Percentiles rank a stretch among this genome's conserved stretches.
These are phyloP conservation scores for Sturnira hondurensis DNA, from an alignment of 2,113 vertebrate genomes.

Conservation along the genomic window DNA sequence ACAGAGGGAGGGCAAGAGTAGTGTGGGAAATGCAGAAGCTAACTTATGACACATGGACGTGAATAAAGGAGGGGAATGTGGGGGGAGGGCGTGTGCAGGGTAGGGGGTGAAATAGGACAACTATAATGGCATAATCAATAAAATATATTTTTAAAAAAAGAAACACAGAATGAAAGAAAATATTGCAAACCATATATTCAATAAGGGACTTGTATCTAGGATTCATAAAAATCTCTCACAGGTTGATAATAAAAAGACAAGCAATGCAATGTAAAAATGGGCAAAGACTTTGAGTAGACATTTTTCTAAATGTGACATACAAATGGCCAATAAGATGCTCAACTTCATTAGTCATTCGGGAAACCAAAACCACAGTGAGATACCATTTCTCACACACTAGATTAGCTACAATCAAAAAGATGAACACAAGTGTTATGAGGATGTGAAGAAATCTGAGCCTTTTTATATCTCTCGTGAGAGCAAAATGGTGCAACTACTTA, in stretches of 20 bases:
- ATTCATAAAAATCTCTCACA: neutral
- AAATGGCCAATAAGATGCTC: neutral
- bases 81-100: too few species aligned
- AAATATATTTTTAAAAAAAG: too few species aligned
- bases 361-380: neutral
- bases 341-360: neutral
- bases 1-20: too few species aligned
- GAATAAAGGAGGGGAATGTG: too few species aligned
- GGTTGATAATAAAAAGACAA: neutral
- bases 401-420: neutral
- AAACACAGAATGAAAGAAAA: neutral
- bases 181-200: neutral
- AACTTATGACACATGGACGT: too few species aligned
- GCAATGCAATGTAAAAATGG: neutral
- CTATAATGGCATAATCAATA: too few species aligned
- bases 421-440: neutral
- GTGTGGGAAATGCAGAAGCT: too few species aligned
- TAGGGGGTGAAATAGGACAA: too few species aligned
- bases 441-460: neutral
- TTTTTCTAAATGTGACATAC: neutral
- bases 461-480: neutral
- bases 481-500: neutral
- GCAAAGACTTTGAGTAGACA: neutral
- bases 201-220: neutral
- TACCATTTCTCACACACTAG: neutral